Conservation (phyloP, 2,888 invertebrate species). For the Xylota sylvarum region DNA sequence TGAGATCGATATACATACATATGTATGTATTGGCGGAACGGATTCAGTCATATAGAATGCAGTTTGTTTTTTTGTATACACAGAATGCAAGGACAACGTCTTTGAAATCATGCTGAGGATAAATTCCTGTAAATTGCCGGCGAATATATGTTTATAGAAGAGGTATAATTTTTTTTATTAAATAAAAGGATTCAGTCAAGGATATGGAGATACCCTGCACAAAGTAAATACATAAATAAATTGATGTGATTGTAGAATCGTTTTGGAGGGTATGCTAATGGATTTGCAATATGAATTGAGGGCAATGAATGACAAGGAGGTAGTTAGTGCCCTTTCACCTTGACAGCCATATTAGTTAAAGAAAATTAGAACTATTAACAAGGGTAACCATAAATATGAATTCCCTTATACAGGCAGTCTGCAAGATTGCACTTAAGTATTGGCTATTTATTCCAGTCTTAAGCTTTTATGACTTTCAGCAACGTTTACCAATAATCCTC, state of each 20-base stretch:
- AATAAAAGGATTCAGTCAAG: background rate
- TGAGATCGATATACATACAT: slow-evolving; percentile 58
- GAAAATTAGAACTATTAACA: background rate
- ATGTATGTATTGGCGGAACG: slow-evolving; percentile 25
- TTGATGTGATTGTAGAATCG: background rate
- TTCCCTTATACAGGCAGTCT: too few relatives aligned
- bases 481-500: slow-evolving; percentile 4
- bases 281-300: too few relatives aligned
- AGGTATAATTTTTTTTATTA: background rate
- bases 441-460: background rate
- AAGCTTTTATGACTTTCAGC: slow-evolving; percentile 19
- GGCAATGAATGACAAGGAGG: too few relatives aligned
- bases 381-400: background rate
- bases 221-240: slow-evolving; percentile 1
- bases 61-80: background rate
- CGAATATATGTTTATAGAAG: slow-evolving; percentile 11
- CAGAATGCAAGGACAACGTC: slow-evolving; percentile 26
- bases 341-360: too few relatives aligned
- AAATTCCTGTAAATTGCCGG: slow-evolving; percentile 8
- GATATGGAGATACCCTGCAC: background rate
- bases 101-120: slow-evolving; percentile 19
- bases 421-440: background rate
- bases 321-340: too few relatives aligned
- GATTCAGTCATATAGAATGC: background rate
- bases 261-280: background rate